Conservation (phyloP, 2,113 vertebrate genomes). For the Bathybates hornii region DNA sequence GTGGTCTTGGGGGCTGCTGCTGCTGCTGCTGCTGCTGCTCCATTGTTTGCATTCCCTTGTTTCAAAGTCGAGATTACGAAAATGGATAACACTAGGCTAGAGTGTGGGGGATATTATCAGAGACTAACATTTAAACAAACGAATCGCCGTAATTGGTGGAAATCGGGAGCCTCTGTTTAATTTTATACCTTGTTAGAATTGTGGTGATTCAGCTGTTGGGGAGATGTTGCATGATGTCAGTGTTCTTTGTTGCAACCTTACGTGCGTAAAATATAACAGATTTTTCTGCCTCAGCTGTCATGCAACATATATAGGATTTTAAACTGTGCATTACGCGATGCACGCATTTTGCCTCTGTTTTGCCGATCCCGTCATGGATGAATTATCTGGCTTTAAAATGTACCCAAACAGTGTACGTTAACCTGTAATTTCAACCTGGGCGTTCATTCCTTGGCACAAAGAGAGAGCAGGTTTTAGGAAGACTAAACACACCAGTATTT, state of each 20-base stretch:
- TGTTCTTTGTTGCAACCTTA: slow-evolving; percentile 70
- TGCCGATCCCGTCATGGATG: neutral
- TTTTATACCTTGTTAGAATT: slow-evolving; percentile 12
- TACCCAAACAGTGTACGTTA: slow-evolving; percentile 41
- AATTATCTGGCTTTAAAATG: neutral
- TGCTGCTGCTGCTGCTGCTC: slow-evolving; percentile 38
- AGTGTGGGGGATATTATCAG: neutral
- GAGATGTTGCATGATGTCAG: slow-evolving; percentile 63
- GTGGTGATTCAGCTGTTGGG: slow-evolving; percentile 53
- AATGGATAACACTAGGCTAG: neutral
- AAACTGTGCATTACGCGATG: neutral
- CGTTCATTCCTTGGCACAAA: slow-evolving; percentile 57
- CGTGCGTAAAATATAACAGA: slow-evolving; percentile 54
- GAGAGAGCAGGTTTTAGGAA: slow-evolving; percentile 18
- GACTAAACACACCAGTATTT: slow-evolving; percentile 7
- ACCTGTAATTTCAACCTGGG: slow-evolving; percentile 50
- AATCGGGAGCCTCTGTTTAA: neutral
- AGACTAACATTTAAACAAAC: neutral
- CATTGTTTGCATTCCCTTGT: slow-evolving; percentile 69
- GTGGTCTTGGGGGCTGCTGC: slow-evolving; percentile 29
- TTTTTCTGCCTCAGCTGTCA: slow-evolving; percentile 18
- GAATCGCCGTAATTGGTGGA: neutral
- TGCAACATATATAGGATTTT: slow-evolving; percentile 8
- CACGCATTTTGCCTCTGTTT: neutral
- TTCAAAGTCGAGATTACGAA: slow-evolving; percentile 14